Conservation (phyloP, 35 echinoderm and acorn worm species). For the Apostichopus parvimensis region DNA sequence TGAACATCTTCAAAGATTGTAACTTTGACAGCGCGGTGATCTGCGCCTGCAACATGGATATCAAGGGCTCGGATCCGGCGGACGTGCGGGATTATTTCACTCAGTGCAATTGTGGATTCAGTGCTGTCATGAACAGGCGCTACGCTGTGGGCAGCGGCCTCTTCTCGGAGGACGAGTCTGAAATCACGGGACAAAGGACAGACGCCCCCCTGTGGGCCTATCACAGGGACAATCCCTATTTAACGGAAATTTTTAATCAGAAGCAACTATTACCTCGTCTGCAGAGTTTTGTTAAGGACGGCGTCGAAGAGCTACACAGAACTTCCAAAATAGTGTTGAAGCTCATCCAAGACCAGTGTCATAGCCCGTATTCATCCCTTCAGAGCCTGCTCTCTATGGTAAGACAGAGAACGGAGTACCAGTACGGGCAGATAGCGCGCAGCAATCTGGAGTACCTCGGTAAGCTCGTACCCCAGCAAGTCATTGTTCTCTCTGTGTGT, state of each 20-base stretch:
- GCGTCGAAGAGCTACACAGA: slow-evolving; percentile 64
- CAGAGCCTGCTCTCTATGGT: slow-evolving; percentile 64
- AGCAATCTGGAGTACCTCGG: slow-evolving; percentile 82
- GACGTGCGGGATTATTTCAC: slow-evolving; percentile 17
- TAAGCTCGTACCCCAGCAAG: slow-evolving; percentile 15
- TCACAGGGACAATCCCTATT: slow-evolving; percentile 85
- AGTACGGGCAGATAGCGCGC: slow-evolving; percentile 81
- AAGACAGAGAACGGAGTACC: slow-evolving; percentile 61
- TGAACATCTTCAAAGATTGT: slow-evolving; percentile 93
- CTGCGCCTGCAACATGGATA: slow-evolving; percentile 98
- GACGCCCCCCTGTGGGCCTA: slow-evolving; percentile 91
- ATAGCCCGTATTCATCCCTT: slow-evolving; percentile 91
- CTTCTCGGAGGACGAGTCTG: slow-evolving; percentile 98
- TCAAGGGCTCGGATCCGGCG: slow-evolving; percentile 61
- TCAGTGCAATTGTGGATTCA: slow-evolving; percentile 94
- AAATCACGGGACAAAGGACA: slow-evolving; percentile 87
- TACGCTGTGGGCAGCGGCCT: slow-evolving; percentile 87
- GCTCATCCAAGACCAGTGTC: slow-evolving; percentile 93
- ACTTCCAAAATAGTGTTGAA: slow-evolving; percentile 83
- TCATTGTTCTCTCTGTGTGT: no score
- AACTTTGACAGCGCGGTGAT: slow-evolving; percentile 99
- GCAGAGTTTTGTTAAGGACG: slow-evolving; percentile 57
- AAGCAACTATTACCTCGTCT: slow-evolving; percentile 51
- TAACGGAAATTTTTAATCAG: slow-evolving; percentile 62
- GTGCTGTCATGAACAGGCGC: slow-evolving; percentile 91